Percentiles rank a stretch among this genome's conserved stretches.
Conservation (phyloP, 2,888 invertebrate genomes). For the Oegoconia quadripuncta region DNA sequence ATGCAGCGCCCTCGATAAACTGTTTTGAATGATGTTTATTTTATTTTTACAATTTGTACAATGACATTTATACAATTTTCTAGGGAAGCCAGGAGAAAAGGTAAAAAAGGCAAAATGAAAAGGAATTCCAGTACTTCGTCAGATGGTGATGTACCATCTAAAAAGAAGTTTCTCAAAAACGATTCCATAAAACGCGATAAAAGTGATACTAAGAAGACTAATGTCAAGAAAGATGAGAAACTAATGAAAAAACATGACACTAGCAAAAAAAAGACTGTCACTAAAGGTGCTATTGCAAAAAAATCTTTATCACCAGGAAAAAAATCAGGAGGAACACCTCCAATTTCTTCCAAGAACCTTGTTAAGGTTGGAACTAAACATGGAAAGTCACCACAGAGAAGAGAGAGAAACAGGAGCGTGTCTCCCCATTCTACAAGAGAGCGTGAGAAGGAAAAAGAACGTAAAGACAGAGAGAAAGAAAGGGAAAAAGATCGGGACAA, state of each 20-base stretch:
- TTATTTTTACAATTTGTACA: background rate
- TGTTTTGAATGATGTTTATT: no score
- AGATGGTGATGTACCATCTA: conserved; percentile 78
- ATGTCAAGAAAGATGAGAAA: conserved; percentile 64
- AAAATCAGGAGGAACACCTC: conserved; percentile 73
- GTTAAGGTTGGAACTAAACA: conserved; percentile 58
- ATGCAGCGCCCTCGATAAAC: no score
- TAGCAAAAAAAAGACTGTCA: conserved; percentile 52
- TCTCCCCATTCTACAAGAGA: conserved; percentile 65
- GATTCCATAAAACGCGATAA: conserved; percentile 62
- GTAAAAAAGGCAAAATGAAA: conserved; percentile 74
- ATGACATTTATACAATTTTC: conserved; percentile 2
- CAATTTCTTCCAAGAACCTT: conserved; percentile 64
- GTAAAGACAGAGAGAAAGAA: conserved; percentile 63
- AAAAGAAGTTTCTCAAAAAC: conserved; percentile 74
- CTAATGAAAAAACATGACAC: conserved; percentile 57
- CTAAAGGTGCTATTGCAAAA: conserved; percentile 59
- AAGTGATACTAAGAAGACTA: conserved; percentile 63
- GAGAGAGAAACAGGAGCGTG: conserved; percentile 62
- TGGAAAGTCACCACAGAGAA: conserved; percentile 67
- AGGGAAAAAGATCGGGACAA: conserved; percentile 70
- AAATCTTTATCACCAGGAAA: conserved; percentile 73
- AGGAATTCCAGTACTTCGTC: conserved; percentile 82
- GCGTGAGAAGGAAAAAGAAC: conserved; percentile 72
- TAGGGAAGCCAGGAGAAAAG: conserved; percentile 73